Percentiles rank a stretch among this genome's conserved stretches.
phyloP scores from a whole-genome alignment of 2,113 vertebrate genomes.

The Cyphomyrus plagiostoma region DNA sequence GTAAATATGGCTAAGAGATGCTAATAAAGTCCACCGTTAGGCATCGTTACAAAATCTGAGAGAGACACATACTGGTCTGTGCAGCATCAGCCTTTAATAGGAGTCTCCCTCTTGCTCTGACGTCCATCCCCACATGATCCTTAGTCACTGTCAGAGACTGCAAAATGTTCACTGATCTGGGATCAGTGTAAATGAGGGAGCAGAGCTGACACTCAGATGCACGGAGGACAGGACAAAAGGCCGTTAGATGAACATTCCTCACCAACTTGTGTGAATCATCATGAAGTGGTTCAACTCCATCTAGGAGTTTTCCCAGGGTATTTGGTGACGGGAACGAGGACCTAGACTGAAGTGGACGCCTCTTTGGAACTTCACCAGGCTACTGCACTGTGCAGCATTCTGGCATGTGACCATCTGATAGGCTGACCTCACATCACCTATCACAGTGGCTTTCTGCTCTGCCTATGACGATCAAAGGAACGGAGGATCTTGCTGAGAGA shows the following conservation, averaged over 20 bases:
- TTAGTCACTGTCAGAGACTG: neutral
- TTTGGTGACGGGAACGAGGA: neutral
- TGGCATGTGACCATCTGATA: neutral
- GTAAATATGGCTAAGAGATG: neutral
- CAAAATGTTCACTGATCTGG: neutral
- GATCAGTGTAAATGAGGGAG: neutral
- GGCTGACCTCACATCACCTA: neutral
- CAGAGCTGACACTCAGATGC: neutral
- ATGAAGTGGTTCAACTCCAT: neutral
- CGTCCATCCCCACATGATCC: neutral
- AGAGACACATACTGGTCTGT: neutral
- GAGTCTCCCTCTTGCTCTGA: neutral
- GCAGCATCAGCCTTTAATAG: neutral
- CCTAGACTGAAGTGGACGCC: neutral
- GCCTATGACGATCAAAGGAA: neutral
- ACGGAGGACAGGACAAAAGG: neutral
- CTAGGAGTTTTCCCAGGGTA: neutral
- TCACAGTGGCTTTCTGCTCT: neutral
- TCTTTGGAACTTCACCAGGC: neutral
- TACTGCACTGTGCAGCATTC: neutral
- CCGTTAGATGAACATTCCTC: neutral
- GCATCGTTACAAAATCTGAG: neutral
- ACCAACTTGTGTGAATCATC: neutral
- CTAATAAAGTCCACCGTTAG: neutral
- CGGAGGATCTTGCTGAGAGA: neutral